Base-by-base conservation (phyloP, 2,113 vertebrate genomes). In the Crocuta crocuta region DNA sequence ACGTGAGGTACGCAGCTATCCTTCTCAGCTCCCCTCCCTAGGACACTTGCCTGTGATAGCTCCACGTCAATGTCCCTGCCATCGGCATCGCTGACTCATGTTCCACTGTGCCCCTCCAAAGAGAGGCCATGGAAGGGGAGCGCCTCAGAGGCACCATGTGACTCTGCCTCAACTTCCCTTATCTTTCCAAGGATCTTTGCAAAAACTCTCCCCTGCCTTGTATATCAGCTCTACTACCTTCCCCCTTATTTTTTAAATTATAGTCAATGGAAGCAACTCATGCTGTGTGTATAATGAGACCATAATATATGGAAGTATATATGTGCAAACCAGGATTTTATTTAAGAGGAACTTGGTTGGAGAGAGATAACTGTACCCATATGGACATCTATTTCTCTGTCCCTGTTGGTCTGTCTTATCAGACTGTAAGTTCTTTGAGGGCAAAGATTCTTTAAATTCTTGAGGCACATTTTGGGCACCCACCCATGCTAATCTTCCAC, bases 261-360 rank as follows among this genome's bases (percentile, higher is more conserved):
- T 3, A 65, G 55, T 61, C 23, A 55, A 10, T 9, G 61, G 50
- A 15, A 92, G 31, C 33, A 70, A 19, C 45, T 53, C 17, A 50
- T 11, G 17, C 16, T 31, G 10, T 1, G 13, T 5, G 23, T 35
- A 43, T 9, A 63, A 63, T 1, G 48, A 70, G 24, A 50, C n/a
- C 13, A 13, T 16, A 23, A 26, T 23, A 23, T 35, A 23, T 9
- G 53, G 84, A 58, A 86, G 55, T 13, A 70, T 15, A 35, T 28
- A 12, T 2, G 4, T 81, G 83, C n/a, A 63, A 89, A 43, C 2
- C 35, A 21, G 16, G 50, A 81, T 89, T 89, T 78, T 53, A 28
- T 83, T 53, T 78, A 92, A 79, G 66, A 63, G 71, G 26, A 92
- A 79, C 23, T 39, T 73, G 53, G 53, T n/a, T 58, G 88, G 55